A percentile compares a stretch with the other conserved stretches of the same genome.
Conservation (phyloP, 92 coral and sea anemone species). For the Bergia sp. region DNA sequence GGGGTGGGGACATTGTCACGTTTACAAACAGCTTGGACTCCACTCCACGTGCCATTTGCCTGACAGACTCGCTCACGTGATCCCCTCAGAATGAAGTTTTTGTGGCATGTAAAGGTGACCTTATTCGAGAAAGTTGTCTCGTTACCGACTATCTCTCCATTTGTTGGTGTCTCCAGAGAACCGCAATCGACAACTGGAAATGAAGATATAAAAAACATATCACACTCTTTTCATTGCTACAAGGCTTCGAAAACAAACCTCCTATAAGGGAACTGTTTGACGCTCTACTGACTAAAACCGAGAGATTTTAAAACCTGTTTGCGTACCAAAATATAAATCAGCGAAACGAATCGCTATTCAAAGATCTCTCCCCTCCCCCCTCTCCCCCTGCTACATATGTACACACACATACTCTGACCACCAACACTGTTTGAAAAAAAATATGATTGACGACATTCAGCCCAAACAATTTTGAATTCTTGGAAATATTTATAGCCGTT, state of each 20-base stretch:
- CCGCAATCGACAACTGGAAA: slow-evolving; percentile 32
- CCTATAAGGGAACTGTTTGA: too few species aligned
- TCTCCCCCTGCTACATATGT: too few species aligned
- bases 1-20: background rate
- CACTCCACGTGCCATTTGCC: slow-evolving; percentile 33
- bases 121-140: slow-evolving; percentile 30
- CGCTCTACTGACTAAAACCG: background rate
- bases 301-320: background rate
- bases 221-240: too few species aligned
- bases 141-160: slow-evolving; percentile 7
- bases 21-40: background rate
- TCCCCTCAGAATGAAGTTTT: slow-evolving; percentile 8
- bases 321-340: too few species aligned
- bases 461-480: too few species aligned
- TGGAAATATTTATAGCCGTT: too few species aligned
- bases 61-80: slow-evolving; percentile 43
- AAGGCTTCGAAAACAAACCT: too few species aligned
- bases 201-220: background rate
- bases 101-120: background rate
- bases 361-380: too few species aligned
- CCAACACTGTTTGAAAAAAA: too few species aligned
- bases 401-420: too few species aligned
- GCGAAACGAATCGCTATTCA: too few species aligned
- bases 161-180: slow-evolving; percentile 16
- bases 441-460: too few species aligned